These are phyloP conservation scores for Crocodylus rhombifer DNA, from an alignment of 2,797 vertebrate species.

Conservation along the genomic window DNA sequence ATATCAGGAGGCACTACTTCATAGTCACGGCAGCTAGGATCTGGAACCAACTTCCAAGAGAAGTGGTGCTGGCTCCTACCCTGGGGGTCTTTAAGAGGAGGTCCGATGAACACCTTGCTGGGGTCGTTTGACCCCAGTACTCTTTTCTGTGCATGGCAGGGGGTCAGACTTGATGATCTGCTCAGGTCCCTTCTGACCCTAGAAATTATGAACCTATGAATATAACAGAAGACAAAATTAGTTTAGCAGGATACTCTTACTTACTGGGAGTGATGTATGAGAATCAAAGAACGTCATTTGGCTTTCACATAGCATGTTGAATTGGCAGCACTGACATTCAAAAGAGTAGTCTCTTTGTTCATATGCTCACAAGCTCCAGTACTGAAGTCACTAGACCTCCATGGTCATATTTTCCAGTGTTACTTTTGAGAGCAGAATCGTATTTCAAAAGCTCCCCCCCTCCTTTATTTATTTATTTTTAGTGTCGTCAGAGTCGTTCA, in stretches of 20 bases:
- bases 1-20: too few relatives aligned
- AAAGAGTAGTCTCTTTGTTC: background rate
- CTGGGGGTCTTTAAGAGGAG: too few relatives aligned
- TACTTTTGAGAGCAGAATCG: background rate
- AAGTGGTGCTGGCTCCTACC: too few relatives aligned
- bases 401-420: background rate
- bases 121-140: too few relatives aligned
- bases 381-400: background rate
- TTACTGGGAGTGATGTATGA: rapidly evolving
- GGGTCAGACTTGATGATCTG: too few relatives aligned
- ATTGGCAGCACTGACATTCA: background rate
- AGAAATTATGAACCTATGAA: too few relatives aligned
- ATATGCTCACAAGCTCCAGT: background rate
- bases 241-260: background rate
- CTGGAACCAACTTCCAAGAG: too few relatives aligned
- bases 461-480: background rate
- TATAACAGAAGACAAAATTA: background rate
- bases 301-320: background rate
- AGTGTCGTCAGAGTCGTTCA: rapidly evolving
- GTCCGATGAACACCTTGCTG: too few relatives aligned
- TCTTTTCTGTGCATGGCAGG: too few relatives aligned
- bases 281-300: background rate
- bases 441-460: background rate
- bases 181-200: too few relatives aligned
- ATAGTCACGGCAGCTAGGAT: too few relatives aligned